A percentile compares a stretch with the other conserved stretches of the same genome.
phyloP scores from a whole-genome alignment of 2,888 invertebrate genomes.

The Morpho helenor region DNA sequence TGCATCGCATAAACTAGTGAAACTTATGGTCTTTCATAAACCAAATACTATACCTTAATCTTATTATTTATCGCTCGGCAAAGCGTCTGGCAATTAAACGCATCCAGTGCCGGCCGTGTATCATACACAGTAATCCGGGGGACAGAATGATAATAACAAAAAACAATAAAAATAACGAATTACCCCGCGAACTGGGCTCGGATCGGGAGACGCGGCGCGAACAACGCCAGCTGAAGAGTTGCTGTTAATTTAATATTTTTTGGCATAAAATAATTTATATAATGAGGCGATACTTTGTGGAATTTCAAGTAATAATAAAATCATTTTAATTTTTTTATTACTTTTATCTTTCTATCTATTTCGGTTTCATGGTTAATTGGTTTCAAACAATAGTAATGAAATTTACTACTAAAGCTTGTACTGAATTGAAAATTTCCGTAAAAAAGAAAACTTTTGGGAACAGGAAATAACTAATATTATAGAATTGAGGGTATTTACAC shows the following conservation, averaged over 20 bases:
- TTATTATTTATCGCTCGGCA: conserved; percentile 67
- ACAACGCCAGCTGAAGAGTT: conserved; percentile 44
- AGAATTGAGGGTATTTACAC: too few species aligned
- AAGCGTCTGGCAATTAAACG: conserved; percentile 75
- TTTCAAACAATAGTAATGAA: too few species aligned
- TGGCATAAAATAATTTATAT: too few species aligned
- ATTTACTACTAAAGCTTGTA: too few species aligned
- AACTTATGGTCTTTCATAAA: conserved; percentile 34
- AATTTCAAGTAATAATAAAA: too few species aligned
- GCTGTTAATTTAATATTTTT: conserved; percentile 14
- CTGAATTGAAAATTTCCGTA: too few species aligned
- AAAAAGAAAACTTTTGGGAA: too few species aligned
- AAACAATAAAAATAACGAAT: conserved; percentile 80
- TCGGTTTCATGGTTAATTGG: too few species aligned
- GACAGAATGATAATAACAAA: conserved; percentile 78
- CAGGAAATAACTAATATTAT: too few species aligned
- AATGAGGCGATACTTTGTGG: too few species aligned
- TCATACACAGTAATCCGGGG: conserved; percentile 69
- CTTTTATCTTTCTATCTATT: too few species aligned
- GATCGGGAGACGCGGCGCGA: conserved; percentile 51
- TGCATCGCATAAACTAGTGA: conserved; percentile 44
- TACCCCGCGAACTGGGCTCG: conserved; percentile 68
- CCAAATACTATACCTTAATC: conserved; percentile 66
- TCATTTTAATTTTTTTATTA: too few species aligned
- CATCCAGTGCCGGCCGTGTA: conserved; percentile 70